phyloP scores from a whole-genome alignment of 2,888 invertebrate genomes.

The Eilema griseolum region DNA sequence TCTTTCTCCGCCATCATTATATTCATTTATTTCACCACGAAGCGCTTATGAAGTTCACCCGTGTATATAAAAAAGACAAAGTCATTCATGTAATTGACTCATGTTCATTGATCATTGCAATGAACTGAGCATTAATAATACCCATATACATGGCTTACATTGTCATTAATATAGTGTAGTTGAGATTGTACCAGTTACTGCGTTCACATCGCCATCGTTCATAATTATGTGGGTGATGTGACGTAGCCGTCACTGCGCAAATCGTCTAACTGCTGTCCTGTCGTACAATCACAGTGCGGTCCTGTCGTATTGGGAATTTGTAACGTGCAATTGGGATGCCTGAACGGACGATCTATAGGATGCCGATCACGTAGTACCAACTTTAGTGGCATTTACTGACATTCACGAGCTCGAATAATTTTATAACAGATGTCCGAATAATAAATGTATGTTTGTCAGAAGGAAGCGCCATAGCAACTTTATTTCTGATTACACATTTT shows the following conservation, averaged over 20 bases:
- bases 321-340: slow-evolving; percentile 67
- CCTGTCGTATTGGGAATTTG: slow-evolving; percentile 65
- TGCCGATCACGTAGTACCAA: slow-evolving; percentile 60
- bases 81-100: background rate
- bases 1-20: no score
- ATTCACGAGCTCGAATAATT: slow-evolving; percentile 39
- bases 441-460: slow-evolving; percentile 5
- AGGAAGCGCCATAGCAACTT: background rate
- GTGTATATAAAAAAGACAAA: background rate
- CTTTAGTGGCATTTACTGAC: slow-evolving; percentile 62
- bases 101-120: background rate
- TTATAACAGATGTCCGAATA: slow-evolving; percentile 42
- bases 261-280: slow-evolving; percentile 50
- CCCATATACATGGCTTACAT: background rate
- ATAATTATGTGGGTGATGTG: background rate
- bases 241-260: background rate
- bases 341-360: slow-evolving; percentile 40
- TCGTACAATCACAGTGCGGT: slow-evolving; percentile 56
- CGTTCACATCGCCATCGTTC: background rate
- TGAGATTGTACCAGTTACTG: background rate
- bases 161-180: background rate
- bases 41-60: no score
- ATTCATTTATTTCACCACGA: no score
- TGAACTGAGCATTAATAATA: background rate
- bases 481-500: background rate